These are phyloP conservation scores for Dasyurus viverrinus DNA, from an alignment of 2,113 vertebrate genomes.

Conservation along the genomic window DNA sequence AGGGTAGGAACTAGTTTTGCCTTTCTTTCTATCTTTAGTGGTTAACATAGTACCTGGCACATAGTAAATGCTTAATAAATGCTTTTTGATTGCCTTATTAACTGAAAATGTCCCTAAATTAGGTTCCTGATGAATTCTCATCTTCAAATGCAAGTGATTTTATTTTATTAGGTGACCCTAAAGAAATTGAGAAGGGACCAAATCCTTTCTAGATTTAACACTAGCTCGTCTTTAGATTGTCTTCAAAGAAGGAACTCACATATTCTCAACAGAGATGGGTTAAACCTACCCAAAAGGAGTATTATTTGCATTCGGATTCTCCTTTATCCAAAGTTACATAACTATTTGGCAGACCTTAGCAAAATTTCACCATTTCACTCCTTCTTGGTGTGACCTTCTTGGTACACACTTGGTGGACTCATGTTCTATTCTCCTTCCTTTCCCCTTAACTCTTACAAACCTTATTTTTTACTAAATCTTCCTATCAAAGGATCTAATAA, in stretches of 20 bases:
- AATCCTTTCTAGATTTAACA: not conserved
- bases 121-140: not conserved
- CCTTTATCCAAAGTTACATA: not conserved
- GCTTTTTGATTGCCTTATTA: not conserved
- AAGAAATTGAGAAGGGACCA: not conserved
- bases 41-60: not conserved
- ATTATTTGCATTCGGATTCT: not conserved
- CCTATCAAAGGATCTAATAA: not conserved
- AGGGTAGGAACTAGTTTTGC: not conserved
- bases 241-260: not conserved
- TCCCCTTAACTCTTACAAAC: not conserved
- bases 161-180: not conserved
- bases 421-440: not conserved
- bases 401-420: not conserved
- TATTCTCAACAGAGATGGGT: not conserved
- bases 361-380: not conserved
- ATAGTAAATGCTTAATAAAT: not conserved
- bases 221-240: not conserved
- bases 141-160: not conserved
- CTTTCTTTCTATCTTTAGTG: not conserved
- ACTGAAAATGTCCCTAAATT: not conserved
- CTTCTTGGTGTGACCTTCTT: not conserved
- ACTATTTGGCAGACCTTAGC: not conserved
- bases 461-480: not conserved
- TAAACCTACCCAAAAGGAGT: not conserved